Conservation (phyloP, 2,888 invertebrate species). For the Hydroisotoma schaefferi region DNA sequence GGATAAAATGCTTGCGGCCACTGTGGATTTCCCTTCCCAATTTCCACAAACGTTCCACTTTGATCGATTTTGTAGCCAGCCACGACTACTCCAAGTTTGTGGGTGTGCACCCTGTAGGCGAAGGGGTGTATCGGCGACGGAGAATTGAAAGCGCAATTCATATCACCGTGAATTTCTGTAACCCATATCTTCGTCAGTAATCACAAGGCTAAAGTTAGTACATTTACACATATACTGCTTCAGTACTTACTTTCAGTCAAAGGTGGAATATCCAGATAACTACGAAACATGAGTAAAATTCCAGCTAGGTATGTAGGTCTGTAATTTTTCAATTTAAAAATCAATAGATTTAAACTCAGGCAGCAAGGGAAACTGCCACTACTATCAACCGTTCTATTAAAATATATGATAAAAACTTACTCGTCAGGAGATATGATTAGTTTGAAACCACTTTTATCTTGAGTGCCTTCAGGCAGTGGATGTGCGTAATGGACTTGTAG, state of each 20-base stretch:
- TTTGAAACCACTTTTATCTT: conserved; percentile 44
- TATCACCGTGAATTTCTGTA: conserved; percentile 55
- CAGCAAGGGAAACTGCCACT: neutral
- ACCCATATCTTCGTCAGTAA: conserved; percentile 18
- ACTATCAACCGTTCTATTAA: too few species aligned
- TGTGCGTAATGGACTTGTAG: conserved; percentile 59
- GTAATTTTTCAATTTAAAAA: conserved; percentile 3
- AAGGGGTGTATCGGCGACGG: conserved; percentile 55
- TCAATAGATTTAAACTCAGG: neutral
- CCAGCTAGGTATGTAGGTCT: conserved; percentile 48
- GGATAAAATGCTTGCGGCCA: conserved; percentile 63
- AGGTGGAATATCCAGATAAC: conserved; percentile 40
- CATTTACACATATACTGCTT: conserved; percentile 10
- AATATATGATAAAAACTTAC: too few species aligned
- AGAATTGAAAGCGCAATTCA: conserved; percentile 54
- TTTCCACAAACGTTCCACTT: conserved; percentile 50
- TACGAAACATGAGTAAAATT: conserved; percentile 44
- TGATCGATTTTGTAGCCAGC: conserved; percentile 52
- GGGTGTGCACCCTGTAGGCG: conserved; percentile 60
- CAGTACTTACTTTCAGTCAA: conserved; percentile 40
- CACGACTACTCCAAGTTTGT: conserved; percentile 55
- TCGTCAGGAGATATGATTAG: conserved; percentile 36
- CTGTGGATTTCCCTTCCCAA: conserved; percentile 58
- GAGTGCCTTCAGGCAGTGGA: conserved; percentile 48
- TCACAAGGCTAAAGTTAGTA: conserved; percentile 40